Evolutionary conservation across 2,888 invertebrate genomes (phyloP), one percentile per base, ranked within the genome.

Genomic region (Tuta absoluta): DNA sequence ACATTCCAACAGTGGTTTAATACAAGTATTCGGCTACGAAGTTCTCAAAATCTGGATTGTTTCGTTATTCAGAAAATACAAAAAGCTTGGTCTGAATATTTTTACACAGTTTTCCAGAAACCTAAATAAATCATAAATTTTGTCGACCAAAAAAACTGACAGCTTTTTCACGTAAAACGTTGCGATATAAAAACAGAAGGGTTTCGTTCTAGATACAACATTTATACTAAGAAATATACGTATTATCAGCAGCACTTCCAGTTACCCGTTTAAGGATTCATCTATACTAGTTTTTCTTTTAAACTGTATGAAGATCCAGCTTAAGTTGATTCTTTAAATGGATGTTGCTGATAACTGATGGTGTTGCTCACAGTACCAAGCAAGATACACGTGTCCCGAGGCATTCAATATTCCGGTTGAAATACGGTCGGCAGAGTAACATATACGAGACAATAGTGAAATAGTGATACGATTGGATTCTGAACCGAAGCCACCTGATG

Each of bases 401-500:
- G 56, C 17, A 23, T 60, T 60, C 45, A 45, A 49, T 61, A 49
- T 61, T 61, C 49, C 28, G 38, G 8, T 11, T 7, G 61, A 17
- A 48, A 19, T 28, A 49, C 49, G 49, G 37, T 10, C 38, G 45
- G 45, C 45, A 45, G 45, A 45, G 17, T 17, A 45, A 45, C 45
- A n/a, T n/a, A 45, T 45, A 33, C 17, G 45, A n/a, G 45, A 45
- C 45, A n/a, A 45, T 45, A 38, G 62, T 53, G 53, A 45, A n/a
- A 45, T 45, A 38, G 62, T 53, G 53, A 38, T 45, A 45, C 45
- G 17, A 45, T 45, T n/a, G 45, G 48, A 38, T 45, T n/a, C n/a
- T 49, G 14, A 38, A 17, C 14, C 21, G 11, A 49, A 19, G 48
- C 24, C 62, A 62, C 62, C 62, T 62, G 62, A 53, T 62, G 38